Percentiles rank a stretch among this genome's conserved stretches.
Conservation (phyloP, 2,797 vertebrate species). For the Sebastiscus albofasciatus region DNA sequence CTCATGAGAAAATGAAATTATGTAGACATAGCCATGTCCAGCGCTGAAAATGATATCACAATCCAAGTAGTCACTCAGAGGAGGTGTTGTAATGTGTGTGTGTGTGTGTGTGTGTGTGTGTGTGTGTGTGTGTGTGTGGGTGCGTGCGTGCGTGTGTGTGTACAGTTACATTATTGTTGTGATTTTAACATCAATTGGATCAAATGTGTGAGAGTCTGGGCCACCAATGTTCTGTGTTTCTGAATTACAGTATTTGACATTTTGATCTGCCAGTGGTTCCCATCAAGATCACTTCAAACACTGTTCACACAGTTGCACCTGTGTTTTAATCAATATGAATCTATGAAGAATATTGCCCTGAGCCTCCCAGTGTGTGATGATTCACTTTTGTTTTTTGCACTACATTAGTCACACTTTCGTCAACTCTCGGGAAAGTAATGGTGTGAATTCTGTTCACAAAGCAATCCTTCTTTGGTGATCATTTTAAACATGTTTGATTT, state of each 20-base stretch:
- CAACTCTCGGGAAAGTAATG: background rate
- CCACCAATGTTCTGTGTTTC: background rate
- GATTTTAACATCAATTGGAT: background rate
- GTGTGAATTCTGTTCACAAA: background rate
- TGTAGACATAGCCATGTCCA: background rate
- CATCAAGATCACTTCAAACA: background rate
- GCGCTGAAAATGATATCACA: conserved; percentile 25
- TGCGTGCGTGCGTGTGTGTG: background rate
- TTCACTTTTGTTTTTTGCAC: background rate
- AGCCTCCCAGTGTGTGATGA: background rate
- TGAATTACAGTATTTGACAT: background rate
- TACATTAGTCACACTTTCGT: background rate
- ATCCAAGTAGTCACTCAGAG: conserved; percentile 7
- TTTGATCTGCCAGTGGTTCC: background rate
- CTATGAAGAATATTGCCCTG: background rate
- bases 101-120: background rate
- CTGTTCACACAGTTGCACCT: background rate
- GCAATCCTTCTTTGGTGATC: background rate
- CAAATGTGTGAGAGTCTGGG: background rate
- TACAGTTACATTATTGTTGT: background rate
- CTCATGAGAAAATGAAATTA: conserved; percentile 39
- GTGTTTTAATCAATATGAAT: background rate
- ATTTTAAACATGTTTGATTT: background rate
- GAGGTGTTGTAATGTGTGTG: background rate
- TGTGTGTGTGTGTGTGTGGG: background rate